Percentiles rank a stretch among this genome's conserved stretches.
Evolutionary conservation across 2,113 vertebrate genomes (phyloP).

Genomic region (Lipophrys pholis): DNA sequence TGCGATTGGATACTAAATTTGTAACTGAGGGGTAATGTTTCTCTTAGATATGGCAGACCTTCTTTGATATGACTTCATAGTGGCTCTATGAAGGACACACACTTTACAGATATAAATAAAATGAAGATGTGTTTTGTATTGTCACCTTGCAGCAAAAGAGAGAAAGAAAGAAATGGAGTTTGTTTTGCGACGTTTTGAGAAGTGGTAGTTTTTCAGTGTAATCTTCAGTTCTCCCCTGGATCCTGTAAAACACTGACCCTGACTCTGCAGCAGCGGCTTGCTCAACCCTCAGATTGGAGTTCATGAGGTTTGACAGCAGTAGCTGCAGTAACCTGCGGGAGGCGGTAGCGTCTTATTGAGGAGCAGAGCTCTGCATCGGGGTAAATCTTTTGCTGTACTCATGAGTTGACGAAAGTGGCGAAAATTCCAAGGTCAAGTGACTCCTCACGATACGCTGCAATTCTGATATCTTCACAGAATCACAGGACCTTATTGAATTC

Average conservation of each 20-base stretch:
- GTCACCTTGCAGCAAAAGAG: background rate
- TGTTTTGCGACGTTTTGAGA: background rate
- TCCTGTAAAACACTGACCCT: conserved; percentile 17
- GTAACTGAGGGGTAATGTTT: conserved; percentile 78
- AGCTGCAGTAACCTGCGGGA: conserved; percentile 25
- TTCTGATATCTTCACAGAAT: conserved; percentile 33
- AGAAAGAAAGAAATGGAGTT: too few species aligned
- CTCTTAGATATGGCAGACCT: conserved; percentile 24
- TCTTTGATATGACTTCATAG: conserved; percentile 29
- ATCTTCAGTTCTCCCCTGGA: conserved; percentile 28
- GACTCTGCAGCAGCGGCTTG: too few species aligned
- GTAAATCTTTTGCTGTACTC: conserved; percentile 24
- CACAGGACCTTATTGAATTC: conserved; percentile 22
- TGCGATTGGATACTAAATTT: conserved; percentile 96
- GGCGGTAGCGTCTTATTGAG: conserved; percentile 42
- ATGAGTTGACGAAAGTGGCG: conserved; percentile 12
- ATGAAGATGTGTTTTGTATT: background rate
- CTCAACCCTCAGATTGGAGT: too few species aligned
- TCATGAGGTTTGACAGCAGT: background rate
- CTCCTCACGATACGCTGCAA: conserved; percentile 7
- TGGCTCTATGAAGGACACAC: background rate
- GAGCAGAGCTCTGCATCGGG: background rate
- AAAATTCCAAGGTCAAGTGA: conserved; percentile 56
- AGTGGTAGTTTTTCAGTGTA: too few species aligned
- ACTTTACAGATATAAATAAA: background rate